These are phyloP conservation scores for Dysidea cf. avara DNA, from an alignment of 37 sponge, comb jelly and placozoan species.

Conservation along the genomic window DNA sequence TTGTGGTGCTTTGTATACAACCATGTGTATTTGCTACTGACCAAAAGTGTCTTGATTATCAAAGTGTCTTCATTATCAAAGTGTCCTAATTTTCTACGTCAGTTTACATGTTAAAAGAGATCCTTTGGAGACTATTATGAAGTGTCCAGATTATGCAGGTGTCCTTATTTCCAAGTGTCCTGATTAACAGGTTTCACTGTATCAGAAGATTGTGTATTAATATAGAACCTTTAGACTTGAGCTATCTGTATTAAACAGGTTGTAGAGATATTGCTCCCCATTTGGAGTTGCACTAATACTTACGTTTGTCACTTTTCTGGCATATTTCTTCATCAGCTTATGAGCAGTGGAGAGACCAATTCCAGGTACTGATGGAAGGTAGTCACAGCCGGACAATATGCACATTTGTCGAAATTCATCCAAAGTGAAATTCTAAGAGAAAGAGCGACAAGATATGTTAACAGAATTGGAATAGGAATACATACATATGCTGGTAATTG, in stretches of 20 bases:
- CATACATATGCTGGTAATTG: no score
- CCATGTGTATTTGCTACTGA: background rate
- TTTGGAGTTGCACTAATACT: no score
- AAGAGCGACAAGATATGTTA: background rate
- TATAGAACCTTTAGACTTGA: no score
- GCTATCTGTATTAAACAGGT: no score
- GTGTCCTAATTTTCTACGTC: no score
- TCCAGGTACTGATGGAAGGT: slow-evolving; percentile 88
- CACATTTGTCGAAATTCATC: slow-evolving; percentile 94
- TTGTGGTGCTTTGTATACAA: background rate
- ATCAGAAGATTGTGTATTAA: background rate
- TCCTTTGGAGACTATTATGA: background rate
- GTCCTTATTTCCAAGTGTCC: no score
- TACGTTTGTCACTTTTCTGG: slow-evolving; percentile 65
- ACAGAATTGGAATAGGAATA: no score
- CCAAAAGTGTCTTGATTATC: no score
- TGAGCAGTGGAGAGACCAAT: slow-evolving; percentile 86
- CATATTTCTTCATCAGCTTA: slow-evolving; percentile 83
- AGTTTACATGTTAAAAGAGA: background rate
- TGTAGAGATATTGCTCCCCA: no score
- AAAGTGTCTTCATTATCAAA: no score
- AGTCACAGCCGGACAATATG: slow-evolving; percentile 98
- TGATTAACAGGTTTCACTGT: no score
- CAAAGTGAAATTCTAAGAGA: slow-evolving; percentile 58
- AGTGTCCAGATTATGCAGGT: no score